Conservation (phyloP, 2,888 invertebrate species). For the Thysanoteuthis rhombus region DNA sequence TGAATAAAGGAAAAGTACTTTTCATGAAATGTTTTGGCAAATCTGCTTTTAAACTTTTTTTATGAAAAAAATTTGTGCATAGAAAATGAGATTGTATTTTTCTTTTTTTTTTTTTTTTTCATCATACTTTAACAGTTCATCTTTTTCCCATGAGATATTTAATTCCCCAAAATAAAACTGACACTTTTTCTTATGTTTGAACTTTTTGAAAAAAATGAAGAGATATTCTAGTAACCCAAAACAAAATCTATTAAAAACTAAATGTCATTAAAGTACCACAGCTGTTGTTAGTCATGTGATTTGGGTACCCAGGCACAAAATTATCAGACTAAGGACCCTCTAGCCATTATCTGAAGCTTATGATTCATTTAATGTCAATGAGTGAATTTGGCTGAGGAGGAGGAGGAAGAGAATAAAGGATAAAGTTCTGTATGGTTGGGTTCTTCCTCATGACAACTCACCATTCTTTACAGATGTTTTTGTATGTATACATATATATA, state of each 20-base stretch:
- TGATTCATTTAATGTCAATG: neutral
- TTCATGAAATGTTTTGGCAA: too few species aligned
- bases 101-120: too few species aligned
- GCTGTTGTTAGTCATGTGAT: neutral
- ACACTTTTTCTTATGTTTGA: neutral
- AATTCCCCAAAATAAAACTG: neutral
- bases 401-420: neutral
- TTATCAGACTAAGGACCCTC: neutral
- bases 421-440: neutral
- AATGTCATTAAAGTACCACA: neutral
- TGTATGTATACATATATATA: too few species aligned
- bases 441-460: neutral
- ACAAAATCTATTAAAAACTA: neutral
- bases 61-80: too few species aligned
- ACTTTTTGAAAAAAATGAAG: neutral
- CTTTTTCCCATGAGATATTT: too few species aligned
- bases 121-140: too few species aligned
- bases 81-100: too few species aligned
- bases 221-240: neutral
- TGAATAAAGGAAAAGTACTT: too few species aligned
- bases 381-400: neutral
- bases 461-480: too few species aligned
- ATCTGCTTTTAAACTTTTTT: too few species aligned
- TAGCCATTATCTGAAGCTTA: neutral
- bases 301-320: neutral